Evolutionary conservation across 2,113 vertebrate genomes (phyloP).

Genomic region (Lichenostomus cassidix): DNA sequence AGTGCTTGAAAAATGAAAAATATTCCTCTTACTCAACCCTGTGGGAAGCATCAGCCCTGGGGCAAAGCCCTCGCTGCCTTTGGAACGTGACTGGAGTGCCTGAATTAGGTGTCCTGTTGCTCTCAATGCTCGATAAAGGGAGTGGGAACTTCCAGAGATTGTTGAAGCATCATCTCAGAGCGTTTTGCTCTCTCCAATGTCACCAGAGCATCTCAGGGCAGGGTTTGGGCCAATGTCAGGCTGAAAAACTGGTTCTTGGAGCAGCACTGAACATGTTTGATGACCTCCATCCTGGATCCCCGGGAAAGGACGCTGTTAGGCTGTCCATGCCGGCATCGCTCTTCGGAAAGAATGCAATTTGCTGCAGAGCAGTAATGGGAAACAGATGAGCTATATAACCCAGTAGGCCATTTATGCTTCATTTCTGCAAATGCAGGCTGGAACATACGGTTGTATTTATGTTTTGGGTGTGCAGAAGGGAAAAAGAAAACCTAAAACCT

Average conservation of each 20-base stretch:
- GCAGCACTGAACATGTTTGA: background rate
- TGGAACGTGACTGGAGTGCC: background rate
- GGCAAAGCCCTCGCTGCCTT: background rate
- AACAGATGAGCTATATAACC: slow-evolving; percentile 60
- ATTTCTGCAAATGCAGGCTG: slow-evolving; percentile 26
- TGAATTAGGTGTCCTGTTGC: background rate
- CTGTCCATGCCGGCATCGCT: background rate
- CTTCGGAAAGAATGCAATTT: slow-evolving; percentile 13
- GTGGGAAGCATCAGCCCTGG: background rate
- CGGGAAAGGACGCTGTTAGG: background rate
- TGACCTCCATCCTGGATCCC: background rate
- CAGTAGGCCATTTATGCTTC: slow-evolving; percentile 24
- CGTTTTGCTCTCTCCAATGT: fast-evolving
- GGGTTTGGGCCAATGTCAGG: background rate
- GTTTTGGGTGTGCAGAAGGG: background rate
- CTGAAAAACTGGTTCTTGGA: background rate
- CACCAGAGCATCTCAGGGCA: background rate
- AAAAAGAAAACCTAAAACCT: background rate
- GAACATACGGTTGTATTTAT: slow-evolving; percentile 38
- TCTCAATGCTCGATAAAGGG: background rate
- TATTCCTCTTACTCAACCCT: background rate
- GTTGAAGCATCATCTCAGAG: background rate
- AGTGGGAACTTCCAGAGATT: background rate
- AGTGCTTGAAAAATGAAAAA: background rate
- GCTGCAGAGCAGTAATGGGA: slow-evolving; percentile 41